Conservation (phyloP, 2,888 invertebrate genomes). For the Drosophila koepferae region DNA sequence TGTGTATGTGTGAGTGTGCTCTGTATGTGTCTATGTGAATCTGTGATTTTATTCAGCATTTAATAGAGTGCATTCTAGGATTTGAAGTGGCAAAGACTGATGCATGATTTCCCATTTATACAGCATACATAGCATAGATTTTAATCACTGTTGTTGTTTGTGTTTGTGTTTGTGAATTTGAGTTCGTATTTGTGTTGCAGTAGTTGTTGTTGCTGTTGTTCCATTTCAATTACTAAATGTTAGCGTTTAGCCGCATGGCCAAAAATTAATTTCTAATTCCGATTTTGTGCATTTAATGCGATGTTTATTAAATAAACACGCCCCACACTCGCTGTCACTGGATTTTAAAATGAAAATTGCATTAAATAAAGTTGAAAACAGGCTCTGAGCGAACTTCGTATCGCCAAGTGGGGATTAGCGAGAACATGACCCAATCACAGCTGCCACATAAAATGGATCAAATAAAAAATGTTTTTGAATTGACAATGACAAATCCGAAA, state of each 20-base stretch:
- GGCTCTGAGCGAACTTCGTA: slow-evolving; percentile 44
- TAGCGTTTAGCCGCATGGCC: slow-evolving; percentile 58
- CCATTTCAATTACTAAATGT: slow-evolving; percentile 42
- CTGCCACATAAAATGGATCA: slow-evolving; percentile 33
- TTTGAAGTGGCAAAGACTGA: slow-evolving; percentile 38
- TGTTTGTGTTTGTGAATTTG: background rate
- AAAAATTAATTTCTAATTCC: slow-evolving; percentile 70
- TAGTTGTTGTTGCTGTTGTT: background rate
- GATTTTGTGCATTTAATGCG: slow-evolving; percentile 55
- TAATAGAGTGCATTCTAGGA: slow-evolving; percentile 70
- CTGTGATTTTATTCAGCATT: slow-evolving; percentile 63
- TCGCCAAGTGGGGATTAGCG: slow-evolving; percentile 64
- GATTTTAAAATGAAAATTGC: slow-evolving; percentile 51
- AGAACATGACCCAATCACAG: slow-evolving; percentile 59
- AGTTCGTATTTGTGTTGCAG: too few species aligned
- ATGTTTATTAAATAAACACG: slow-evolving; percentile 64
- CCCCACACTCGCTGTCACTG: background rate
- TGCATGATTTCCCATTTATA: slow-evolving; percentile 47
- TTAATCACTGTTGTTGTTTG: slow-evolving; percentile 14
- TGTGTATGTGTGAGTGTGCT: background rate
- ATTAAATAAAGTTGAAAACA: slow-evolving; percentile 72
- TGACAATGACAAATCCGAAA: background rate
- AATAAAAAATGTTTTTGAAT: slow-evolving; percentile 24
- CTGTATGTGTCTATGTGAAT: slow-evolving; percentile 13
- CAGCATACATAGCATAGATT: slow-evolving; percentile 40